Evolutionary conservation across 2,888 invertebrate genomes (phyloP), one percentile per base, ranked within the genome.

Genomic region (Chloroclysta siterata): DNA sequence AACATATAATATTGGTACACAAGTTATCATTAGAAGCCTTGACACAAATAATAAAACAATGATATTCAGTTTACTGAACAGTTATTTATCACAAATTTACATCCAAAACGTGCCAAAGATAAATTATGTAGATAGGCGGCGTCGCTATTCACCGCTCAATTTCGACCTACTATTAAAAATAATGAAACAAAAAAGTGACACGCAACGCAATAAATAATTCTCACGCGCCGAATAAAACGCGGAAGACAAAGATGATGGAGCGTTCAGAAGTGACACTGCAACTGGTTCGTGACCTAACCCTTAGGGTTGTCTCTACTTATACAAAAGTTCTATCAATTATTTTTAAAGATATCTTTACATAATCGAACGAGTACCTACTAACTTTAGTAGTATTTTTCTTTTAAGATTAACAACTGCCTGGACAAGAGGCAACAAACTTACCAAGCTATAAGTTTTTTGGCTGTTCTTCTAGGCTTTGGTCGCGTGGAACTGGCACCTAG

Each of bases 251-350:
- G 68, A 69, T 60, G 57, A 58, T 68, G 66, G 60, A 53, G 65
- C 15, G 63, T 71, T 75, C 72, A 70, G 68, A 70, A 53, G 66
- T 54, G 69, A 60, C 66, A 66, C 53, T 61, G 60, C 50, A 17
- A 63, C 28, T 48, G 65, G 68, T 67, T 71, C 75, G 69, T 76
- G 74, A 75, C 70, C 73, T 76, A 72, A n/a, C 22, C 13, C 6
- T 15, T 60, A 64, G 69, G 69, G 65, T 65, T 66, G 68, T 52
- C 52, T 48, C 36, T 39, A 11, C 42, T 14, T 42, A 14, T 68
- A 65, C 29, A 29, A 10, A 42, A 42, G 44, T 50, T 5, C 33
- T 8, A 33, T 7, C 1, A 8, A 33, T 6, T 33, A 8, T 33
- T 33, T 5, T 33, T 33, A 33, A 8, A 6, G 22, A 22, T 22